A percentile compares a stretch with the other conserved stretches of the same genome.
Conservation (phyloP, 2,797 vertebrate species). For the Silurus lanzhouensis region DNA sequence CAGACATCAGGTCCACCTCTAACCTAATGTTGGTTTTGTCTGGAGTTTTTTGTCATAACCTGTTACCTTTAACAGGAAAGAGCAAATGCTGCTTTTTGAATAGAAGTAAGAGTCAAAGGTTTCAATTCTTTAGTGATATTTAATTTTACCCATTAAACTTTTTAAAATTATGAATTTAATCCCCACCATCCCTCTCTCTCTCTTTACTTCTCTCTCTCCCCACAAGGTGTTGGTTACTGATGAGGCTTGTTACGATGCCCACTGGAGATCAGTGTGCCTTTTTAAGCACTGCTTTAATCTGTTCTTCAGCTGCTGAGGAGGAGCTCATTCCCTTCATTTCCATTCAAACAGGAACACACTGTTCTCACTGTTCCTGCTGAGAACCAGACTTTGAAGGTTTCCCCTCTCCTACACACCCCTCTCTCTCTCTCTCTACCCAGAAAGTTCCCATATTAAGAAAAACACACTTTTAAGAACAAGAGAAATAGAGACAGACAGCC, state of each 20-base stretch:
- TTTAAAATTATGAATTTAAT: neutral
- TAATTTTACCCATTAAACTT: neutral
- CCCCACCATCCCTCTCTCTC: neutral
- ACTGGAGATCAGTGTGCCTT: constrained; percentile 55
- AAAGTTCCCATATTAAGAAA: neutral
- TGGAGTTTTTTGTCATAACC: neutral
- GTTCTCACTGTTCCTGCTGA: constrained; percentile 16
- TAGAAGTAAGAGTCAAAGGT: neutral
- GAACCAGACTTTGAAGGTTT: constrained; percentile 8
- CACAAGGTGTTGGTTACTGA: constrained; percentile 40
- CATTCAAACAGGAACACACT: neutral
- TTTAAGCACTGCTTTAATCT: constrained; percentile 62
- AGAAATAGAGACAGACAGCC: neutral
- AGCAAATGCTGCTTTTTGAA: neutral
- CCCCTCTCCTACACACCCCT: neutral
- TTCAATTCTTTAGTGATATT: neutral
- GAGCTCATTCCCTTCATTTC: neutral
- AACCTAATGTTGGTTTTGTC: neutral
- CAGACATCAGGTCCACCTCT: neutral
- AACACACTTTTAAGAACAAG: neutral
- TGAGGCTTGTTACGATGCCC: constrained; percentile 68
- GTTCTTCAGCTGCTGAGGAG: constrained; percentile 27
- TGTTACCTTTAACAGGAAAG: neutral
- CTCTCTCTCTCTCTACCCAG: neutral
- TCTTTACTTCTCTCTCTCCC: neutral